A percentile compares a stretch with the other conserved stretches of the same genome.
Evolutionary conservation across 2,888 invertebrate genomes (phyloP).

Genomic region (Anorthoa munda): DNA sequence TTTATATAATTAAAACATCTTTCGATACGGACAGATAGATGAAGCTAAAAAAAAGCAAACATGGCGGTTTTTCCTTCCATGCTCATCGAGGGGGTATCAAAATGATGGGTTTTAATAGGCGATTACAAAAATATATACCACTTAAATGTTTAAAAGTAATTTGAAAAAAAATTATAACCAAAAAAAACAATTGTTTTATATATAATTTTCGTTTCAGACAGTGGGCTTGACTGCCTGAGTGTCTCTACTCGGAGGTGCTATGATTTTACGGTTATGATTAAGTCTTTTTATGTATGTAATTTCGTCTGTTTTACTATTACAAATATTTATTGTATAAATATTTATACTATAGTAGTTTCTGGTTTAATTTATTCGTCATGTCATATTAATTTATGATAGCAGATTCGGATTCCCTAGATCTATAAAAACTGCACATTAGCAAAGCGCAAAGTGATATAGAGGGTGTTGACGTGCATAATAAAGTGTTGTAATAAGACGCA

Average conservation of each 20-base stretch:
- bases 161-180: too few relatives aligned
- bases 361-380: conserved; percentile 10
- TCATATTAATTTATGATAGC: conserved; percentile 14
- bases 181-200: too few relatives aligned
- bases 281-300: background rate
- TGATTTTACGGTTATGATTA: background rate
- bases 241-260: background rate
- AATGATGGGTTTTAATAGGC: too few relatives aligned
- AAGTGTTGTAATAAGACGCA: conserved; percentile 44
- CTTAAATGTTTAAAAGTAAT: too few relatives aligned
- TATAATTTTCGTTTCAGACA: background rate
- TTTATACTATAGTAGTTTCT: background rate
- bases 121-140: too few relatives aligned
- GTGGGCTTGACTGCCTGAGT: background rate
- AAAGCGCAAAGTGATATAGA: conserved; percentile 29
- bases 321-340: background rate
- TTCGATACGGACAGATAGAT: too few relatives aligned
- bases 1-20: too few relatives aligned
- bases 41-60: too few relatives aligned
- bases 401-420: conserved; percentile 18
- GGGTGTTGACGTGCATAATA: conserved; percentile 40
- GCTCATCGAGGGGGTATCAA: too few relatives aligned
- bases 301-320: background rate
- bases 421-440: conserved; percentile 39
- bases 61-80: too few relatives aligned